Base-by-base conservation (phyloP, 2,888 invertebrate genomes). In the Caenorhabditis sp. region DNA sequence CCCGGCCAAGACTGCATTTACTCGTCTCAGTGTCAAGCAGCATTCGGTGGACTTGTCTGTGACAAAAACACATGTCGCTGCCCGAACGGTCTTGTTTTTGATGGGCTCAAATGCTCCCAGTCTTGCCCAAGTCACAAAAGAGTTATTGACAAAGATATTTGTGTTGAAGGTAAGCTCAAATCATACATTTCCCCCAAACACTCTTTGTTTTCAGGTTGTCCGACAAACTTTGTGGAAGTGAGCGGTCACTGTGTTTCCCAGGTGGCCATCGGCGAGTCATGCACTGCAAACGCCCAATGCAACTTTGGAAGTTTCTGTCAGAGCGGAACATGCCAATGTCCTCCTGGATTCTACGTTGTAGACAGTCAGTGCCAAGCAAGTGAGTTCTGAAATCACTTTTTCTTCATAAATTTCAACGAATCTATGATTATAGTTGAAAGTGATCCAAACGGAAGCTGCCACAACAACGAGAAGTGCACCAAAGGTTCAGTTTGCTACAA, bases 1-100 rank as follows among this genome's bases (percentile, higher is more conserved):
- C 88, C 89, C 1, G 89, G 89, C 9, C 84, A 83, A 52, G 78
- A 81, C 30, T 89, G 89, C 65, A 73, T 85, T 13, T 89, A 89
- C 62, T 85, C 89, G 5, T 84, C 85, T 0, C 89, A 89, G 70
- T 89, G 89, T 37, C 88, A 89, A 52, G 86, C 87, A 3, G 68
- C 83, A 13, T 78, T 70, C 24, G 77, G 77, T 11, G 89, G 89
- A 22, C 86, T 87, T 81, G 76, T 86, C 13, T 89, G 89, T 52
- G 86, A 87, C 52, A 52, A 83, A 17, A 80, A 82, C 45, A 55
- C 65, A 1, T 87, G 87, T 37, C 73, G 83, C 5, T 86, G 86
- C 55, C 85, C 86, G 5, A 79, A 82, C 22, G 81, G 83, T 11
- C 37, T 83, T 58, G 79, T 81, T 0, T 86, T 81, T 66, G 83